phyloP scores from a whole-genome alignment of 1,140 invertebrate genomes.

The Olivierus martensii region DNA sequence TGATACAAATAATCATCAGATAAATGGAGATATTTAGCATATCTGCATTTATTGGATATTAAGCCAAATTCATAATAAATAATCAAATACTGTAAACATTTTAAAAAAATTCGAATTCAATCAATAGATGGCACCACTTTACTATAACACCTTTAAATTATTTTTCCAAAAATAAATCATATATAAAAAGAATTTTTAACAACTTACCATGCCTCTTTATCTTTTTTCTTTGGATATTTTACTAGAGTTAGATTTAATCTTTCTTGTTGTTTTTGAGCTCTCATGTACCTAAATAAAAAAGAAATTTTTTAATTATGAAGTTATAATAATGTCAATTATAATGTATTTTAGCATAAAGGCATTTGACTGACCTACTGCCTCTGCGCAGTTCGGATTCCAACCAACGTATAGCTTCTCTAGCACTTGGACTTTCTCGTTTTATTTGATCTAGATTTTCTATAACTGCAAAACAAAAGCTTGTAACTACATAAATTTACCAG shows the following conservation, averaged over 20 bases:
- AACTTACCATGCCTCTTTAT: constrained; percentile 46
- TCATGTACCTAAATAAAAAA: constrained; percentile 24
- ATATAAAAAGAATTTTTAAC: neutral
- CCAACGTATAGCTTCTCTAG: constrained; percentile 81
- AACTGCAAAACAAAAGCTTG: constrained; percentile 44
- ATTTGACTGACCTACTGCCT: constrained; percentile 61
- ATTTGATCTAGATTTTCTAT: constrained; percentile 69
- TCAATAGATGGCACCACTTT: neutral
- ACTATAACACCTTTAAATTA: neutral
- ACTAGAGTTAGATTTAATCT: constrained; percentile 52
- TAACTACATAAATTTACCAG: constrained; percentile 3
- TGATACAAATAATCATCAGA: no score
- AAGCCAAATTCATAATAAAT: no score
- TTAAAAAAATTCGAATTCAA: neutral
- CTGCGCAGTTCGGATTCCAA: constrained; percentile 67
- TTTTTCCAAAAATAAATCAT: constrained; percentile 1
- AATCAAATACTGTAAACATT: no score
- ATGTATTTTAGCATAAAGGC: neutral
- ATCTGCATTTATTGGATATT: no score
- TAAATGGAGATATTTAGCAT: no score
- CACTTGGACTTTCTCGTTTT: constrained; percentile 56
- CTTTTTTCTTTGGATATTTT: constrained; percentile 51
- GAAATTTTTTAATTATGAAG: neutral
- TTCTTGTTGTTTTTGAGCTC: constrained; percentile 63
- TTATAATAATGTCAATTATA: neutral